Percentiles rank a stretch among this genome's conserved stretches.
phyloP scores from a whole-genome alignment of 2,888 invertebrate species.

The Orchesella flavescens region DNA sequence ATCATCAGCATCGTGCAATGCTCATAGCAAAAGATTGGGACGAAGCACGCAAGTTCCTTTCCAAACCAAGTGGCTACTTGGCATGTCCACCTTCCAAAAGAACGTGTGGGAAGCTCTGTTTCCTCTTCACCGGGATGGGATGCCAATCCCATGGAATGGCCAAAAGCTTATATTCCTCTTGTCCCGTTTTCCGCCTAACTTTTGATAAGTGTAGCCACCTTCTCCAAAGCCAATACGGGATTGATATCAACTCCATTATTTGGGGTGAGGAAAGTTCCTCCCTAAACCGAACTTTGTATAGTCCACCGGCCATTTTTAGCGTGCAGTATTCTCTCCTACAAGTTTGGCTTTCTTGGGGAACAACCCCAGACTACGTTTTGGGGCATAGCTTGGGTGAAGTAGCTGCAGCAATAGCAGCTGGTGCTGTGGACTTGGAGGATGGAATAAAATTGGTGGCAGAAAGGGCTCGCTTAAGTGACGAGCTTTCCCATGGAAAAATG shows the following conservation, averaged over 20 bases:
- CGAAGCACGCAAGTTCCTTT: no score
- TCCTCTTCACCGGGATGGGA: not conserved
- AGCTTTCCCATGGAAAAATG: conserved; percentile 25
- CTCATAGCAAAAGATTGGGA: no score
- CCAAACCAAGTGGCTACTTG: no score
- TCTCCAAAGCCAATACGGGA: not conserved
- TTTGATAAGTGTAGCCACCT: conserved; percentile 20
- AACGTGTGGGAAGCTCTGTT: not conserved
- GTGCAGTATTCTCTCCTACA: conserved; percentile 39
- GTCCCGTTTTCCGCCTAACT: conserved; percentile 6
- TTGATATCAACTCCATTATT: not conserved
- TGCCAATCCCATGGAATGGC: conserved; percentile 37
- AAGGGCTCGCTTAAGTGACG: conserved; percentile 28
- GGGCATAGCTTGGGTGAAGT: conserved; percentile 59
- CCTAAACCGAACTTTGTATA: conserved; percentile 25
- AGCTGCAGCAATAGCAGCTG: conserved; percentile 45
- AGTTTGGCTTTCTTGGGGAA: conserved; percentile 43
- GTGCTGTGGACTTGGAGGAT: conserved; percentile 37
- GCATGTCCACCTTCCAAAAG: no score
- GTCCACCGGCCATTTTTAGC: conserved; percentile 46
- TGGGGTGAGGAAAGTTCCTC: not conserved
- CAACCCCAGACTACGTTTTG: conserved; percentile 41
- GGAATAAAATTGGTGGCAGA: conserved; percentile 39
- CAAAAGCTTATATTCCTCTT: conserved; percentile 8
- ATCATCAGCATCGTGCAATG: no score